Percentiles rank a stretch among this genome's conserved stretches.
phyloP scores from a whole-genome alignment of 1,140 invertebrate species.

The Ostrea edulis region DNA sequence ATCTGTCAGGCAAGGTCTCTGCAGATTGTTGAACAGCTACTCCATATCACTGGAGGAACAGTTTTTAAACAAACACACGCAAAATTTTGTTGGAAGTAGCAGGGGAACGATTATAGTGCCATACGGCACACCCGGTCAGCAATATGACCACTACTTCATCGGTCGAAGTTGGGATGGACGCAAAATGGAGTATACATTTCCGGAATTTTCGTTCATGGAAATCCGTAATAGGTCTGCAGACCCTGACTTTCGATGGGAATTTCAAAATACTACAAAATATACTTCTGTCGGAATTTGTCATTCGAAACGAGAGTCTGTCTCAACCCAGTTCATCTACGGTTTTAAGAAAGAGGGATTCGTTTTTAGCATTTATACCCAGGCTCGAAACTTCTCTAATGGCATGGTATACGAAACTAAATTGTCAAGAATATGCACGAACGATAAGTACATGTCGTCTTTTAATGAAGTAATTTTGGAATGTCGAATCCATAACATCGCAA shows the following conservation, averaged over 20 bases:
- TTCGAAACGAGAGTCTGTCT: not conserved
- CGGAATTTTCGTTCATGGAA: slow-evolving; percentile 36
- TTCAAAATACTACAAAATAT: not conserved
- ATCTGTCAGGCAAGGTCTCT: slow-evolving; percentile 2
- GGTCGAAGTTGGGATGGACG: slow-evolving; percentile 42
- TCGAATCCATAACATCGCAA: slow-evolving; percentile 12
- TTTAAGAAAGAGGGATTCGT: slow-evolving; percentile 34
- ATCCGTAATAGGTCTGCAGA: not conserved
- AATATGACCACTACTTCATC: slow-evolving; percentile 3
- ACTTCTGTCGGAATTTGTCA: not conserved
- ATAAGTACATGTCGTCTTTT: not conserved
- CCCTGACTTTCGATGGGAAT: not conserved
- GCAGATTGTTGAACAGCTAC: not conserved
- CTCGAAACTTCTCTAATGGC: not conserved
- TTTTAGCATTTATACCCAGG: slow-evolving; percentile 32
- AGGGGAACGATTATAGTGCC: slow-evolving; percentile 11
- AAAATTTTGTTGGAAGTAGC: slow-evolving; percentile 34
- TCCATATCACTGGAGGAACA: not conserved
- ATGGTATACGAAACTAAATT: slow-evolving; percentile 38
- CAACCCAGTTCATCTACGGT: slow-evolving; percentile 40
- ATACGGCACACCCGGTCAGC: not conserved
- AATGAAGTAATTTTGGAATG: slow-evolving; percentile 42
- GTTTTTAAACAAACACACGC: not conserved
- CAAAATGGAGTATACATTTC: not conserved
- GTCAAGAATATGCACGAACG: slow-evolving; percentile 40